Evolutionary conservation across 2,888 invertebrate species (phyloP), one percentile per base, ranked within the genome.

Genomic region (Alsophila aescularia): DNA sequence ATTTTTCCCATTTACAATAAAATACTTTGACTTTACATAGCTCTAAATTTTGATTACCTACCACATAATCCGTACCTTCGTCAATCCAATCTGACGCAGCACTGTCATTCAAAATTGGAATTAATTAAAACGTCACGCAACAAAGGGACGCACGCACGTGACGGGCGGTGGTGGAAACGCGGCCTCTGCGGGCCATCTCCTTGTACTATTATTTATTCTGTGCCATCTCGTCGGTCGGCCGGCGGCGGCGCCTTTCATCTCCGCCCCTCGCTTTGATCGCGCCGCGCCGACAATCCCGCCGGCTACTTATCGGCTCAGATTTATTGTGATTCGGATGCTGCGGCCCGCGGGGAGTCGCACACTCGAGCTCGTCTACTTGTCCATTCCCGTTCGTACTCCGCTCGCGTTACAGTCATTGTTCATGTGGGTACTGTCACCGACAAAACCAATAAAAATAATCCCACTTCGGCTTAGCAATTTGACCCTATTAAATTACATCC

Each of bases 231-330:
- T n/a, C n/a, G n/a, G n/a, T n/a, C n/a, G 44, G 36, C 43, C 48
- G 37, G 14, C 73, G 71, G 85, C 89, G 89, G 90, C 83, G 75
- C 74, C 83, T 90, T 90, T 90, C 81, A 90, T 84, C 85, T 88
- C 76, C 80, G 81, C 83, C 84, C 83, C 75, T 79, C 73, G 75
- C 88, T 90, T 91, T 91, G 90, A 90, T 87, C 88, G 76, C 72
- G 78, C 88, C 87, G 86, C 83, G 81, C 89, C 90, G 88, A 85
- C 90, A 83, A 89, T 87, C 89, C 85, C 83, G 79, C 79, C 81
- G 85, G 83, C 90, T 90, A 90, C 90, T 91, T 91, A 91, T 91
- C 90, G 90, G 85, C 79, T 87, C 88, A 86, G 90, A 91, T 91
- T 91, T 91, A 91, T 90, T 89, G 90, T 90, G 89, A 87, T 87